Conservation (phyloP, 2,113 vertebrate genomes). For the Parus major region DNA sequence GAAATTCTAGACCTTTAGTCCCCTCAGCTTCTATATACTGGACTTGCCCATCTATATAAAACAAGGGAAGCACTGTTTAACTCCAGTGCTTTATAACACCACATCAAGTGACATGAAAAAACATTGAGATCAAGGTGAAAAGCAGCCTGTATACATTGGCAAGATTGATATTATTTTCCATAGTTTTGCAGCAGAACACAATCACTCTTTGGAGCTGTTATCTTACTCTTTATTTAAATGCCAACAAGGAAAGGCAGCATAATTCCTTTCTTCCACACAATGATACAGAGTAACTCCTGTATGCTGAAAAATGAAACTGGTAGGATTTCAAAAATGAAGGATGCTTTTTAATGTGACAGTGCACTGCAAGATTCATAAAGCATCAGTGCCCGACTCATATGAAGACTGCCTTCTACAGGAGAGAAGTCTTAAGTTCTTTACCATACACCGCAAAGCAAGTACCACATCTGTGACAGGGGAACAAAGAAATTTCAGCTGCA, state of each 20-base stretch:
- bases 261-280: neutral
- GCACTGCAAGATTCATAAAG: neutral
- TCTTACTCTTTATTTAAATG: neutral
- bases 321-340: neutral
- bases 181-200: neutral
- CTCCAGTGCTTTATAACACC: neutral
- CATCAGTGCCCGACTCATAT: neutral
- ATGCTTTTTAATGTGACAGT: neutral
- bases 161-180: neutral
- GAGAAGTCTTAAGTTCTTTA: neutral
- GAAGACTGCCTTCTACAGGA: neutral
- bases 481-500: neutral
- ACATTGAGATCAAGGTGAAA: neutral
- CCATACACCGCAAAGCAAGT: neutral
- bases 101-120: neutral
- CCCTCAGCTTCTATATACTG: neutral
- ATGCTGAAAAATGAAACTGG: neutral
- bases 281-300: neutral
- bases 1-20: neutral
- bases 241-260: neutral
- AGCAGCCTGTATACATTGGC: neutral
- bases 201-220: neutral
- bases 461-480: neutral
- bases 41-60: neutral
- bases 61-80: neutral